These are phyloP conservation scores for Leptopilina drosophilae DNA, from an alignment of 2,888 invertebrate genomes.

Conservation along the genomic window DNA sequence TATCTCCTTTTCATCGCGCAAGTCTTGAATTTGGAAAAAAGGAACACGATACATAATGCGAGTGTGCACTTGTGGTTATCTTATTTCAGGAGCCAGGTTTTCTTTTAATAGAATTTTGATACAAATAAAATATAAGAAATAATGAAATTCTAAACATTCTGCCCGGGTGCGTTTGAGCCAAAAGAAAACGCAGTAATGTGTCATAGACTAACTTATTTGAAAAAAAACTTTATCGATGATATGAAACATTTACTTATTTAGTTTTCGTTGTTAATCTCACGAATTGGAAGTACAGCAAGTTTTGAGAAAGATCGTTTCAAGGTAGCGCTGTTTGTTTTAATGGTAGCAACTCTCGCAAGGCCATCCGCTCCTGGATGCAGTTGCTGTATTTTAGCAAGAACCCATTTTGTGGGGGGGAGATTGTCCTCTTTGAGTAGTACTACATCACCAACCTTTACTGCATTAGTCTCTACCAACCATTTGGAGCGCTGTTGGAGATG, in stretches of 20 bases:
- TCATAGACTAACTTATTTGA: neutral
- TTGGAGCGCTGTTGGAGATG: conserved; percentile 11
- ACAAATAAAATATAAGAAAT: too few relatives aligned
- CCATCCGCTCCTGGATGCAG: conserved; percentile 61
- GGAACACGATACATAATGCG: too few relatives aligned
- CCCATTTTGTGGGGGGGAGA: conserved; percentile 56
- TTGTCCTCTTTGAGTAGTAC: conserved; percentile 56
- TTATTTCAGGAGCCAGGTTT: too few relatives aligned
- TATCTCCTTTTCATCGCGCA: too few relatives aligned
- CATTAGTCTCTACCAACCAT: neutral
- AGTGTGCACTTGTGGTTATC: too few relatives aligned
- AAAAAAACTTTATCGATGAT: neutral
- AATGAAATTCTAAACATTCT: neutral
- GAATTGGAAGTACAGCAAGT: conserved; percentile 1
- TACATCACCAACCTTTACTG: conserved; percentile 45
- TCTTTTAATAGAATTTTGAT: too few relatives aligned
- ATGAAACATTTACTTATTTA: neutral
- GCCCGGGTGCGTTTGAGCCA: neutral
- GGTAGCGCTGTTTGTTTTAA: conserved; percentile 46
- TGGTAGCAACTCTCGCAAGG: conserved; percentile 56
- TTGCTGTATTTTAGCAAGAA: conserved; percentile 53
- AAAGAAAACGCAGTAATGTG: neutral
- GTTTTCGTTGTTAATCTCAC: neutral
- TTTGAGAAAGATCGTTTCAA: conserved; percentile 50
- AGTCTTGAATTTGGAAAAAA: too few relatives aligned